Evolutionary conservation across 2,888 invertebrate species (phyloP).

Genomic region (Rhagium mordax): DNA sequence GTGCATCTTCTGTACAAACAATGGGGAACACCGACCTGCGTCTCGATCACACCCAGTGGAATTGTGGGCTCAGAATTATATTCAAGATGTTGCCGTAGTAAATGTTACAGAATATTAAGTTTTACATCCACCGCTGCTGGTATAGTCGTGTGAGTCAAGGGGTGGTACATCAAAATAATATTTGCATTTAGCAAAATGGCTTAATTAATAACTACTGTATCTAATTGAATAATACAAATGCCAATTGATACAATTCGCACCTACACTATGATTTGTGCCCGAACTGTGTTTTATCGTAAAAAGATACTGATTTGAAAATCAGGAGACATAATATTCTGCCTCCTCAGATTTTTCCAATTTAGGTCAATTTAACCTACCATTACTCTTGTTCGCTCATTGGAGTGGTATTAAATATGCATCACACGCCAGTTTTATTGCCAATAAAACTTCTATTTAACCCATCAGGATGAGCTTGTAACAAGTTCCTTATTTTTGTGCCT

Average conservation of each 20-base stretch:
- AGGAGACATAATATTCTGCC: no score
- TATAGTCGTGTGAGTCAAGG: no score
- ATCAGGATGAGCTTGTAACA: neutral
- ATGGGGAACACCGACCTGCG: constrained; percentile 7
- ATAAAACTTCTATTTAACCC: constrained; percentile 16
- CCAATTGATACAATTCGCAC: no score
- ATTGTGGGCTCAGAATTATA: neutral
- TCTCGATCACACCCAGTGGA: constrained; percentile 20
- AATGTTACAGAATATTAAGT: neutral
- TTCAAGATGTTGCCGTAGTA: neutral
- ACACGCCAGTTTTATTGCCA: neutral
- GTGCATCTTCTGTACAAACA: constrained; percentile 11
- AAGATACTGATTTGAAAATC: no score
- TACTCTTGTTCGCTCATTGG: neutral
- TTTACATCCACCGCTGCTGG: neutral
- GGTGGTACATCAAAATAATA: no score
- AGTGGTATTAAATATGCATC: constrained; percentile 26
- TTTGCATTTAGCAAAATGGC: no score
- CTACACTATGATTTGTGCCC: no score
- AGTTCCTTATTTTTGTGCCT: neutral
- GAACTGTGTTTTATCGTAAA: no score
- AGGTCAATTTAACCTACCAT: constrained; percentile 15
- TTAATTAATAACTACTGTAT: no score
- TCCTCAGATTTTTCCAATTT: constrained; percentile 4
- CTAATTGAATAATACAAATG: no score